Conservation (phyloP, 1,140 invertebrate genomes). For the Drosophila tropicalis region DNA sequence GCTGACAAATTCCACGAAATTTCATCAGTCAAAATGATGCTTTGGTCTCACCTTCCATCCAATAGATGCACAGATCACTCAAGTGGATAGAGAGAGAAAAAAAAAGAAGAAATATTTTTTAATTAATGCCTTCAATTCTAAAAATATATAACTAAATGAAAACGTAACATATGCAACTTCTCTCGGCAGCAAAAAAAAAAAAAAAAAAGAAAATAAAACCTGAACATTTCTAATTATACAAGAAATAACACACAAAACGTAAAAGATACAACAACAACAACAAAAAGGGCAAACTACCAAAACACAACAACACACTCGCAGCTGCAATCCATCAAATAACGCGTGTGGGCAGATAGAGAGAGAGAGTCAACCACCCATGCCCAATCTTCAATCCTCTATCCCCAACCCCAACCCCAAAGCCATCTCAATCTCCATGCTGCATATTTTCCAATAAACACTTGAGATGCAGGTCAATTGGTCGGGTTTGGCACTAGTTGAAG, state of each 20-base stretch:
- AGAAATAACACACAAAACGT: conserved; percentile 11
- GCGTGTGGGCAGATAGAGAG: conserved; percentile 16
- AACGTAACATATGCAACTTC: conserved; percentile 50
- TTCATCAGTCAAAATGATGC: conserved; percentile 39
- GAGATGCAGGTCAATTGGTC: conserved; percentile 68
- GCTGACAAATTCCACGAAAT: conserved; percentile 43
- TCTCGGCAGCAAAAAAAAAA: conserved; percentile 47
- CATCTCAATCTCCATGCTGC: conserved; percentile 11
- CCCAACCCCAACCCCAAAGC: neutral
- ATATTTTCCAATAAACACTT: conserved; percentile 49
- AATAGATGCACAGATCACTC: conserved; percentile 37
- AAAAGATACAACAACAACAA: neutral
- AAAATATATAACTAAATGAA: conserved; percentile 44
- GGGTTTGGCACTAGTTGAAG: conserved; percentile 25
- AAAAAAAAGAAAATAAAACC: conserved; percentile 32
- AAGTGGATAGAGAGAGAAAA: conserved; percentile 46
- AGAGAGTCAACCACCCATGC: conserved; percentile 14
- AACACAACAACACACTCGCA: conserved; percentile 27
- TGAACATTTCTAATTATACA: conserved; percentile 69
- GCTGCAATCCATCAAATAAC: conserved; percentile 74
- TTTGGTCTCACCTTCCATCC: conserved; percentile 33
- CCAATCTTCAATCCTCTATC: neutral
- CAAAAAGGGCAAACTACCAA: conserved; percentile 32
- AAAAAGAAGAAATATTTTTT: conserved; percentile 39
- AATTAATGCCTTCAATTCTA: conserved; percentile 58